Conservation (phyloP, 2,888 invertebrate species). For the Polydrusus pterygomalis region DNA sequence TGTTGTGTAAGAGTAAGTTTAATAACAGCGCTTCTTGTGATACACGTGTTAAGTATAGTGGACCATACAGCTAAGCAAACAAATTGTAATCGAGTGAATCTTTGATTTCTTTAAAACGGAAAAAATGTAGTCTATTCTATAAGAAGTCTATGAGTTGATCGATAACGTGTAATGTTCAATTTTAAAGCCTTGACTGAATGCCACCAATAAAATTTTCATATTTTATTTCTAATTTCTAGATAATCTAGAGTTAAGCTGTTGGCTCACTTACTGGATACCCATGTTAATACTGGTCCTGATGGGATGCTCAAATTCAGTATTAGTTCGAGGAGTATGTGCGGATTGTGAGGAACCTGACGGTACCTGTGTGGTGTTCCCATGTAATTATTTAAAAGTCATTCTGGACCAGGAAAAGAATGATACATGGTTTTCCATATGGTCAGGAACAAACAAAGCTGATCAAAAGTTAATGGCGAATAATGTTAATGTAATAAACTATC, state of each 20-base stretch:
- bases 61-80: too few species aligned
- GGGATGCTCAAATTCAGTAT: constrained; percentile 53
- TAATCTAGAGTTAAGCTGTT: constrained; percentile 48
- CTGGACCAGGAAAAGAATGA: constrained; percentile 51
- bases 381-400: constrained; percentile 51
- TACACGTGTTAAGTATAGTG: too few species aligned
- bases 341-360: constrained; percentile 54
- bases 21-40: too few species aligned
- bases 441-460: constrained; percentile 26
- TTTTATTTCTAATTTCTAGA: constrained; percentile 19
- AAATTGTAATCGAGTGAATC: too few species aligned
- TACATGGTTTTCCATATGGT: constrained; percentile 46
- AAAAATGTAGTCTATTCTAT: too few species aligned
- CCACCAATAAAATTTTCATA: neutral
- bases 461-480: constrained; percentile 13
- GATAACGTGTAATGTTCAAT: neutral
- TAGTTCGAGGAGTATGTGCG: constrained; percentile 51
- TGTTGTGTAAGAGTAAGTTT: too few species aligned
- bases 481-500: constrained; percentile 30
- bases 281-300: constrained; percentile 51
- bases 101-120: too few species aligned
- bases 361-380: constrained; percentile 51
- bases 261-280: constrained; percentile 44
- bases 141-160: too few species aligned
- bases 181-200: neutral